Evolutionary conservation across 2,113 vertebrate genomes (phyloP), one percentile per base, ranked within the genome.

Genomic region (Geococcyx californianus): DNA sequence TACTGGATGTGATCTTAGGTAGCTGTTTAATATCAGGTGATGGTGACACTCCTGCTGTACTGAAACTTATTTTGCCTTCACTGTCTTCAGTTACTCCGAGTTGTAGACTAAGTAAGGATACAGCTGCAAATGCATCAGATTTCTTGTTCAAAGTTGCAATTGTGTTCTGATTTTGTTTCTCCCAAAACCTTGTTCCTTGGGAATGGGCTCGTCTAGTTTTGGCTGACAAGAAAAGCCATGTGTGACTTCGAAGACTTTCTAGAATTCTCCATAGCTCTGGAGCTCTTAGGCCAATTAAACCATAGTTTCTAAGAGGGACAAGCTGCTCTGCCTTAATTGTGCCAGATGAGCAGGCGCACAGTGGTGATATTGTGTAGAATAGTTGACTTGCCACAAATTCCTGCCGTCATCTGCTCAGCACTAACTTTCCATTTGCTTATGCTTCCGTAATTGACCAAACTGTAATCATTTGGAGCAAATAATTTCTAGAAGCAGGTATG

Each of bases 341-440:
- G 34, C 23, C 76, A 75, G 44, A 38, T 40, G n/a, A 76, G 25
- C 49, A 45, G 0, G 0, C 28, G 9, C 44, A 44, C 13, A n/a
- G 42, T 13, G 49, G 49, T 74, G 54, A n/a, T 73, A 82, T 54
- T 79, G 36, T 59, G 23, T 60, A 52, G 66, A 75, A 13, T 21
- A 36, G 33, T 34, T 72, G 84, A 63, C 54, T 82, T 85, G 74
- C 82, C 16, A 3, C 21, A 36, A 11, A 19, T 75, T 84, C 64
- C 66, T 76, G 58, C 49, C 3, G 0, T 78, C 15, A 24, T 81
- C 55, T 84, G 0, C n/a, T 70, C 26, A 23, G 16, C 64, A 21
- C 14, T 64, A 36, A 68, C 28, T 79, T 91, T 89, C 90, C 44
- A 36, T 94, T 83, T 95, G 54, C 49, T 94, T 31, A 40, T 49